Percentiles rank a stretch among this genome's conserved stretches.
Conservation (phyloP, 2,113 vertebrate species). For the Leptocoma aspasia region DNA sequence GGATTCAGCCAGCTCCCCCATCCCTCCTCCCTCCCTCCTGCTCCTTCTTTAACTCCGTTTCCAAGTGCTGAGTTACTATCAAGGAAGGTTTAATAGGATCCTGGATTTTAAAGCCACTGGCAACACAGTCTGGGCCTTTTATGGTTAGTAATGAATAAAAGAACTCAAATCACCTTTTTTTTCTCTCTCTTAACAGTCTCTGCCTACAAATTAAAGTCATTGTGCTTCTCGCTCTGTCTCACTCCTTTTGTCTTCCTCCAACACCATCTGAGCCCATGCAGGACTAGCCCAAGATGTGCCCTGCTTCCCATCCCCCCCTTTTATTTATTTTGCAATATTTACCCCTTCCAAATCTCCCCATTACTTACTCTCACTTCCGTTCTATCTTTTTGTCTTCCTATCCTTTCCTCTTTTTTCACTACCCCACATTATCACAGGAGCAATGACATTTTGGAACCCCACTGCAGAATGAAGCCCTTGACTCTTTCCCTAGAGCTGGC, state of each 20-base stretch:
- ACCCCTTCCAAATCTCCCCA: neutral
- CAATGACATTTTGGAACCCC: neutral
- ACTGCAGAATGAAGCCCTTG: neutral
- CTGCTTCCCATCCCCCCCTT: neutral
- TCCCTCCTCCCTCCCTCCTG: neutral
- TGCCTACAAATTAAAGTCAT: slow-evolving; percentile 65
- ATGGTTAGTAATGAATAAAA: slow-evolving; percentile 70
- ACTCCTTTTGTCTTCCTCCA: slow-evolving; percentile 16
- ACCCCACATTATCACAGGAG: neutral
- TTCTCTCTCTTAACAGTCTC: slow-evolving; percentile 17
- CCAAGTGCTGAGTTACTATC: slow-evolving; percentile 65
- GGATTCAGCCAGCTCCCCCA: slow-evolving; percentile 24
- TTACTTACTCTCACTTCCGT: neutral
- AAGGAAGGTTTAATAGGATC: slow-evolving; percentile 72
- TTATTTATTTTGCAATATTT: neutral
- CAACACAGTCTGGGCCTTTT: slow-evolving; percentile 65
- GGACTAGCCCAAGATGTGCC: neutral
- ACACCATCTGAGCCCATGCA: neutral
- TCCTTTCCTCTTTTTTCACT: neutral
- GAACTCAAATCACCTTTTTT: slow-evolving; percentile 60
- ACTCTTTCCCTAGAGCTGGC: neutral
- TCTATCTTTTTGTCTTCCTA: neutral
- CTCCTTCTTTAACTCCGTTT: slow-evolving; percentile 34
- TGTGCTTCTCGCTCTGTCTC: neutral
- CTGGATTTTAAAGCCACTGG: slow-evolving; percentile 70